Evolutionary conservation across 2,797 vertebrate species (phyloP).

Genomic region (Cirrhinus mrigala): DNA sequence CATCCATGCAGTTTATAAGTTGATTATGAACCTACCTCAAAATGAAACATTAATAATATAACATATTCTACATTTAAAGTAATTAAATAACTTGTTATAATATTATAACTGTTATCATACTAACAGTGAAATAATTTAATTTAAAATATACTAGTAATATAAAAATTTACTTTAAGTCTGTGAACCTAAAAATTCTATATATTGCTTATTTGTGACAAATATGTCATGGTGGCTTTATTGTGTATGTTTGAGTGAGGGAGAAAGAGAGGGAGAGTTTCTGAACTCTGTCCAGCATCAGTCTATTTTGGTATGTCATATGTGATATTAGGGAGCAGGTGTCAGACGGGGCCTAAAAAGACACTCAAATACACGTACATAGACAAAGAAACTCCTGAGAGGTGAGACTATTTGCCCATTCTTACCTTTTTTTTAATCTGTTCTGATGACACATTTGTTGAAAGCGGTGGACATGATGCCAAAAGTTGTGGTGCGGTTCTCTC

Average conservation of each 20-base stretch:
- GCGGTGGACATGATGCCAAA: not conserved
- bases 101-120: not conserved
- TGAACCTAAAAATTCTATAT: not conserved
- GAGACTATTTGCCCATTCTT: not conserved
- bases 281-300: slow-evolving; percentile 32
- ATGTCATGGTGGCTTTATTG: not conserved
- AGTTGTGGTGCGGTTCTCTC: not conserved
- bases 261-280: not conserved
- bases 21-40: not conserved
- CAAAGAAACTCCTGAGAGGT: not conserved
- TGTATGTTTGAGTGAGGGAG: not conserved
- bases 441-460: not conserved
- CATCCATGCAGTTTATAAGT: not conserved
- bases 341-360: slow-evolving; percentile 1
- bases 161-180: not conserved
- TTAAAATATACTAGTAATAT: not conserved
- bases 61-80: not conserved
- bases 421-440: not conserved
- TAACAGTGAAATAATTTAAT: not conserved
- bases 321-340: slow-evolving; percentile 40
- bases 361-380: not conserved
- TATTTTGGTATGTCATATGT: slow-evolving; percentile 50
- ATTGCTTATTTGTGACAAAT: not conserved
- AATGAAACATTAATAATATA: not conserved
- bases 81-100: not conserved